Percentiles rank a stretch among this genome's conserved stretches.
These are phyloP conservation scores for Pogonocherus hispidulus DNA, from an alignment of 2,888 invertebrate genomes.

Conservation along the genomic window DNA sequence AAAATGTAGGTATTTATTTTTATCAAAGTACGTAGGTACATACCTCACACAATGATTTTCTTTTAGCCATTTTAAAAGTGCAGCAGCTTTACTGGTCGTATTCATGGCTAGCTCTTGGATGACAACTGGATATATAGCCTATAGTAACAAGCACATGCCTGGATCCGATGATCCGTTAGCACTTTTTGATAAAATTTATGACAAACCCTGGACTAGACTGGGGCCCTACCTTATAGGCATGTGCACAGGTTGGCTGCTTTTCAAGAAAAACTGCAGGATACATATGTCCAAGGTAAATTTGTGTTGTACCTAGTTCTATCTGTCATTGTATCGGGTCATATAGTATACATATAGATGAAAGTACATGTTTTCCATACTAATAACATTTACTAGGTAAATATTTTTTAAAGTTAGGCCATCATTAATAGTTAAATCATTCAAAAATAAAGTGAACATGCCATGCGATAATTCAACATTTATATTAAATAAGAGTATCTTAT, in stretches of 20 bases:
- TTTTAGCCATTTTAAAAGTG: conserved; percentile 82
- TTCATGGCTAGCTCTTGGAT: conserved; percentile 83
- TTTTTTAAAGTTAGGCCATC: too few relatives aligned
- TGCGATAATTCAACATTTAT: too few relatives aligned
- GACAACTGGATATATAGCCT: conserved; percentile 86
- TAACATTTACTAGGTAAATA: too few relatives aligned
- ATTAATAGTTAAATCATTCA: too few relatives aligned
- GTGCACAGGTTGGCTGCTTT: conserved; percentile 86
- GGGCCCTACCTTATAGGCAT: conserved; percentile 90
- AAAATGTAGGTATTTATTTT: too few relatives aligned
- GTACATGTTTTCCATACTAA: too few relatives aligned
- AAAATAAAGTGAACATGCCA: too few relatives aligned
- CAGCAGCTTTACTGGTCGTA: conserved; percentile 75
- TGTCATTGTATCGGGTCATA: background rate
- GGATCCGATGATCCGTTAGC: conserved; percentile 85
- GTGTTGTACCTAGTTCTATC: background rate
- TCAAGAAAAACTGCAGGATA: conserved; percentile 85
- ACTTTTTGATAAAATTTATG: conserved; percentile 89
- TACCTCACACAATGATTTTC: too few relatives aligned
- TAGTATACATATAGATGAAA: too few relatives aligned
- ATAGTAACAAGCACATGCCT: conserved; percentile 84
- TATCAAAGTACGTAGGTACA: too few relatives aligned
- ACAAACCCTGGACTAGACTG: conserved; percentile 89
- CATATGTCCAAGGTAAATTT: conserved; percentile 77
- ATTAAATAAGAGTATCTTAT: too few relatives aligned